Conservation (phyloP, 2,113 vertebrate genomes). For the Agapornis roseicollis region DNA sequence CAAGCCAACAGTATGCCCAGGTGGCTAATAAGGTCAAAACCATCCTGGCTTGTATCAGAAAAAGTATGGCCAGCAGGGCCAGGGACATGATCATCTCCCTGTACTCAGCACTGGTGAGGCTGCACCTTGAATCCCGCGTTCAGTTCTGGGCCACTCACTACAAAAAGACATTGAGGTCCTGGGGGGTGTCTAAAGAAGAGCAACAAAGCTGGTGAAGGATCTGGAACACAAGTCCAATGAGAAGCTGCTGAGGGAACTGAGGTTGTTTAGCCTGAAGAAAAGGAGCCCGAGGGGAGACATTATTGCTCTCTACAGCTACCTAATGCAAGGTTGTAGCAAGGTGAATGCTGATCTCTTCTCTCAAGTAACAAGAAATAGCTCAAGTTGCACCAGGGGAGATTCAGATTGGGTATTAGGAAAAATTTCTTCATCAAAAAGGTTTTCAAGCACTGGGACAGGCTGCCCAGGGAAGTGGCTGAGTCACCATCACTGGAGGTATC, state of each 20-base stretch:
- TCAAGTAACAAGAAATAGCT: background rate
- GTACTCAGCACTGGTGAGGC: accelerated
- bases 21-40: background rate
- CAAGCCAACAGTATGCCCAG: too few species aligned
- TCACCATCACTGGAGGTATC: background rate
- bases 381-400: background rate
- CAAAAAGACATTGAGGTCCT: background rate
- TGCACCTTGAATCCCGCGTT: background rate
- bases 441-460: background rate
- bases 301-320: background rate
- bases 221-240: background rate
- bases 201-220: accelerated
- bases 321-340: background rate
- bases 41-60: background rate
- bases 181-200: accelerated
- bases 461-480: background rate
- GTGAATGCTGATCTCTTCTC: background rate
- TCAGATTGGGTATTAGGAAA: background rate
- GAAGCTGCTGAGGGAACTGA: background rate
- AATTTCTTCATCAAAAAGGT: background rate
- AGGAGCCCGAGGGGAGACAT: background rate
- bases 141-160: background rate
- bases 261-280: background rate
- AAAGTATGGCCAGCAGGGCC: background rate
- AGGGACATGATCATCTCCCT: background rate